Evolutionary conservation across 1,140 invertebrate species (phyloP).

Genomic region (Parasteatoda tepidariorum): DNA sequence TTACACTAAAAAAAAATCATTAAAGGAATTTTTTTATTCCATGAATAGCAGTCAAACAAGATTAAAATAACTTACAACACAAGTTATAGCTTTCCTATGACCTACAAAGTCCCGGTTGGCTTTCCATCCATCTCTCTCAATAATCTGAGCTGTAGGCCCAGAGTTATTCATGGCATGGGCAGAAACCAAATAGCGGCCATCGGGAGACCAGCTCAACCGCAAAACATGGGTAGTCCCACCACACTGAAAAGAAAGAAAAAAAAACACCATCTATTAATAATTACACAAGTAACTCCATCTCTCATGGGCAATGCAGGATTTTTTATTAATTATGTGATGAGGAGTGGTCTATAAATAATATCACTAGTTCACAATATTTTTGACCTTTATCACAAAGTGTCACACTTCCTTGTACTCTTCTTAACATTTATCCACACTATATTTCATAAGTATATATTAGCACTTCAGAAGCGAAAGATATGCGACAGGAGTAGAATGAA

Average conservation of each 20-base stretch:
- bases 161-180: conserved; percentile 98
- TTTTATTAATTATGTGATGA: neutral
- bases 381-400: too few species aligned
- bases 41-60: too few species aligned
- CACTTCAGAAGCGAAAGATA: too few species aligned
- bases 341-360: too few species aligned
- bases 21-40: too few species aligned
- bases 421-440: too few species aligned
- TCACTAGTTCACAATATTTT: too few species aligned
- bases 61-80: conserved; percentile 77
- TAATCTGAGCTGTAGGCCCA: conserved; percentile 72
- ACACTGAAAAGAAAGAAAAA: conserved; percentile 73
- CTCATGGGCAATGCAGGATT: neutral
- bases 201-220: conserved; percentile 95
- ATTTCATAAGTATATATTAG: too few species aligned
- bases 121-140: conserved; percentile 90
- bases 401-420: too few species aligned
- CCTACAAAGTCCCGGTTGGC: conserved; percentile 97
- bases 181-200: conserved; percentile 95
- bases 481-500: too few species aligned
- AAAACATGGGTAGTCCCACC: conserved; percentile 91
- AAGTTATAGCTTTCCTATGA: conserved; percentile 95
- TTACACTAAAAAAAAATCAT: too few species aligned
- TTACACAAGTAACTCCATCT: neutral
- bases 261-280: neutral